Base-by-base conservation (phyloP, 2,797 vertebrate species). In the Manis pentadactyla region DNA sequence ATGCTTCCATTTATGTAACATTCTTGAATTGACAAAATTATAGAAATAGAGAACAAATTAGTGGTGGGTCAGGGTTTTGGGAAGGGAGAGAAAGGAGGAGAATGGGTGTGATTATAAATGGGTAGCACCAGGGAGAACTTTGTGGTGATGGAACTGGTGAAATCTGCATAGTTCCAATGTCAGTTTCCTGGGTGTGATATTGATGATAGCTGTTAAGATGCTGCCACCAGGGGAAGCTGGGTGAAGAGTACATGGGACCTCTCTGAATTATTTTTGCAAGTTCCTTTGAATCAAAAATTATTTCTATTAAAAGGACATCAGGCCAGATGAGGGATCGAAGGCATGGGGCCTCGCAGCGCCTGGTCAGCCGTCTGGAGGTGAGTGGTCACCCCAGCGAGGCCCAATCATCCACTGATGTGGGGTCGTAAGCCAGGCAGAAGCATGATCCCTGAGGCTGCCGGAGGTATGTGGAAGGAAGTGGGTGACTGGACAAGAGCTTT, bases 301-400 rank as follows among this genome's bases (percentile, higher is more conserved):
- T 73, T 82, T n/a, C 61, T 77, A 29, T 39, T 46, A 31, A 51
- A 61, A 87, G 37, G 34, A 29, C 29, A 59, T 68, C 13, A 4
- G 37, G n/a, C 21, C 8, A 0, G 49, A 79, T 46, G 18, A 19
- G 18, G 71, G 46, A 10, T 3, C 10, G 53, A 15, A 37, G 10
- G 2, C 51, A 0, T 9, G 25, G 75, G 42, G 37, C 15, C 71
- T 12, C 3, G 14, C 5, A 51, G 49, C 46, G 21, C 69, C 31
- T 5, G 31, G 61, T 6, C 5, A 1, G 6, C 13, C 11, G 31
- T 29, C 14, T n/a, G 2, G 21, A 55, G 34, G 19, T 11, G 0
- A 3, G 1, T 2, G 5, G 11, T 10, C 46, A 46, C 12, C 46
- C 46, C 46, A 46, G 10, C 10, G 10, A 46, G 46, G 46, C 46